Evolutionary conservation across 2,888 invertebrate species (phyloP).

Genomic region (Miltochrista miniata): DNA sequence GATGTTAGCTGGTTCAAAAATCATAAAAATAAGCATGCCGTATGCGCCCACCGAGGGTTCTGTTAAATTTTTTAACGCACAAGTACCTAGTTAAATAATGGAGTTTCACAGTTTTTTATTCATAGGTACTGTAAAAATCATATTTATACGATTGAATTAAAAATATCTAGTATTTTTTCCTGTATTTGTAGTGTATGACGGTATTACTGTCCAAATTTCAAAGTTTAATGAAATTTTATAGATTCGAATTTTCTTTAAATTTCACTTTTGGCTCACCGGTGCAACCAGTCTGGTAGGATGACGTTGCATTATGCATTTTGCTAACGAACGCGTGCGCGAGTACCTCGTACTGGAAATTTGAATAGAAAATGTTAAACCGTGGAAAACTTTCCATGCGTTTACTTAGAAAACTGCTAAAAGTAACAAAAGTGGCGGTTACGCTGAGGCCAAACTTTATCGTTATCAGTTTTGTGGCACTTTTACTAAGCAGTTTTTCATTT

Average conservation of each 20-base stretch:
- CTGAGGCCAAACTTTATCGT: conserved; percentile 8
- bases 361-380: conserved; percentile 62
- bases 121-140: no score
- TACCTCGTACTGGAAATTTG: conserved; percentile 60
- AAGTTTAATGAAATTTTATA: conserved; percentile 13
- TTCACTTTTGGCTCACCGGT: conserved; percentile 55
- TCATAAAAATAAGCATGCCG: no score
- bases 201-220: no score
- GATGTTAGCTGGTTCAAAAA: no score
- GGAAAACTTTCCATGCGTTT: conserved; percentile 47
- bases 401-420: conserved; percentile 43
- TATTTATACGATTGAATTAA: no score
- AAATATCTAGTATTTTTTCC: no score
- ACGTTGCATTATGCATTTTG: conserved; percentile 76
- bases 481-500: not conserved
- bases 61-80: no score
- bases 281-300: conserved; percentile 44
- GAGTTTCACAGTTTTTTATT: no score
- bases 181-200: no score
- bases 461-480: conserved; percentile 11
- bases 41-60: no score
- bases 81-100: no score
- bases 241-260: conserved; percentile 52
- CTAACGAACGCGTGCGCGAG: conserved; percentile 74
- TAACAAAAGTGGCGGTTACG: conserved; percentile 24